Evolutionary conservation across 2,888 invertebrate species (phyloP).

Genomic region (Helobdella robusta): DNA sequence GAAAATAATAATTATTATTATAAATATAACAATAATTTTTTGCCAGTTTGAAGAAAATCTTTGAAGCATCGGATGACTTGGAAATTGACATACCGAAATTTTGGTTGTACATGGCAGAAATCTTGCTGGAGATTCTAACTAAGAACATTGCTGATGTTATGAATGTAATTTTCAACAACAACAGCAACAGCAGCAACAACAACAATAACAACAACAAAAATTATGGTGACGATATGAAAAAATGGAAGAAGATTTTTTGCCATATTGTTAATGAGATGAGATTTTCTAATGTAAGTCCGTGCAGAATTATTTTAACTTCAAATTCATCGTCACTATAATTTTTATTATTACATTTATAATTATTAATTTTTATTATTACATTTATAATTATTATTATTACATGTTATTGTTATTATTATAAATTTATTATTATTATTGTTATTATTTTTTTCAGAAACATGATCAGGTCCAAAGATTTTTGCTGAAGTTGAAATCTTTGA

Average conservation of each 20-base stretch:
- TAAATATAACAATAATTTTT: neutral
- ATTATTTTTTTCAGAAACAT: no score
- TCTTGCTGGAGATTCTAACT: neutral
- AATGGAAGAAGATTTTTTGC: no score
- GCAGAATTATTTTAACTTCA: neutral
- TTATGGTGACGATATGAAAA: no score
- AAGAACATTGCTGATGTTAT: neutral
- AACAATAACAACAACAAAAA: no score
- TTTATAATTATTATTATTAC: no score
- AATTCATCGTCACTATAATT: neutral
- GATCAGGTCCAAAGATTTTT: no score
- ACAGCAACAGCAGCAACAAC: no score
- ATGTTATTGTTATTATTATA: no score
- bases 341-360: neutral
- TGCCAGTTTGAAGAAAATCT: constrained; percentile 4
- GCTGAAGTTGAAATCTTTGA: no score
- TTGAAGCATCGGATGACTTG: neutral
- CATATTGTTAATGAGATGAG: neutral
- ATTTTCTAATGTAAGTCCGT: neutral
- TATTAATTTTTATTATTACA: no score
- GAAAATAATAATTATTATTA: neutral
- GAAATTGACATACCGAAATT: constrained; percentile 14
- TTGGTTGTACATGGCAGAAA: neutral
- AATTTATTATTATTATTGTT: no score
- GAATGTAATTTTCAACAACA: neutral